Evolutionary conservation across 2,797 vertebrate species (phyloP).

Genomic region (Etheostoma nigrum): DNA sequence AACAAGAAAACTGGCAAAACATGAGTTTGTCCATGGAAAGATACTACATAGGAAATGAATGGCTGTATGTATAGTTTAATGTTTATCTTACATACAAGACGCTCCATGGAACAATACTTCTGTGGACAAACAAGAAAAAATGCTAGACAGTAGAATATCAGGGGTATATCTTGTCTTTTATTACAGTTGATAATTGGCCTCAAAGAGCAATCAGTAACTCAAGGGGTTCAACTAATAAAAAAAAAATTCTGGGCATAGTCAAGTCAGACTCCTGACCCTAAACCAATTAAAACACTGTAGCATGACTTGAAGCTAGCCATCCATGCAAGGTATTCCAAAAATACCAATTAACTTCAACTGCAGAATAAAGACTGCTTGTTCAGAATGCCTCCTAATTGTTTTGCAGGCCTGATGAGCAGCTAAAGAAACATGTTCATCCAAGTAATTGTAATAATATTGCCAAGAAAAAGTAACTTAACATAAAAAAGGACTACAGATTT

Average conservation of each 20-base stretch:
- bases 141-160: constrained; percentile 16
- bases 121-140: not conserved
- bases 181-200: constrained; percentile 37
- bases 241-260: not conserved
- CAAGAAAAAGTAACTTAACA: constrained; percentile 5
- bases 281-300: constrained; percentile 61
- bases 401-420: constrained; percentile 33
- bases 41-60: not conserved
- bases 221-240: constrained; percentile 11
- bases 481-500: constrained; percentile 23
- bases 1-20: not conserved
- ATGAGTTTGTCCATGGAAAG: constrained; percentile 12
- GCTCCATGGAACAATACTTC: not conserved
- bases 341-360: constrained; percentile 51
- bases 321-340: constrained; percentile 57
- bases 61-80: not conserved
- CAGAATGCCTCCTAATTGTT: constrained; percentile 39
- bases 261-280: constrained; percentile 50
- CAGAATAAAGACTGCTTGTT: constrained; percentile 48
- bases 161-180: constrained; percentile 17
- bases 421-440: constrained; percentile 18
- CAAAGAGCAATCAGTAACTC: constrained; percentile 45
- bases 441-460: not conserved
- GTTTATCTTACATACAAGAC: not conserved
- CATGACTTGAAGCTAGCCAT: constrained; percentile 58